Conservation (phyloP, 2,888 invertebrate species). For the Caenorhabditis angaria region DNA sequence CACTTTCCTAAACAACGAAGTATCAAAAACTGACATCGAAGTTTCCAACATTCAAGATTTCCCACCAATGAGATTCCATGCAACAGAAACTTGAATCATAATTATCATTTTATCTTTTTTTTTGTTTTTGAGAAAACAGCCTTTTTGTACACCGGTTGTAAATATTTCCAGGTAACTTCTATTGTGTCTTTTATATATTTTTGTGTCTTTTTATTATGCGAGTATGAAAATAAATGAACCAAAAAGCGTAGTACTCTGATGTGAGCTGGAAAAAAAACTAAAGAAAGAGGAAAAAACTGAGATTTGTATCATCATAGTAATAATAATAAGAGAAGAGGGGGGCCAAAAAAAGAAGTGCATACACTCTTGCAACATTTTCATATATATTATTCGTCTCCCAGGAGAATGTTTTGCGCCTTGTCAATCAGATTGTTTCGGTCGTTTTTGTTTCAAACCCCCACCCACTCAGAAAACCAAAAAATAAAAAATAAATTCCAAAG, state of each 20-base stretch:
- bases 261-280: too few relatives aligned
- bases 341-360: constrained; percentile 14
- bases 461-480: constrained; percentile 22
- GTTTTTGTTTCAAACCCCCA: constrained; percentile 37
- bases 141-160: background rate
- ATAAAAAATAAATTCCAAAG: too few relatives aligned
- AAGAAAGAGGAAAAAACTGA: constrained; percentile 1
- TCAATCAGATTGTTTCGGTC: constrained; percentile 48
- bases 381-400: constrained; percentile 35
- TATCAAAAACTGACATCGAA: background rate
- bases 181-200: background rate
- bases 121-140: background rate
- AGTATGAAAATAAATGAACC: background rate
- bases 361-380: constrained; percentile 44
- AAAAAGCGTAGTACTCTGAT: too few relatives aligned
- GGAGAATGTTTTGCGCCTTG: constrained; percentile 33
- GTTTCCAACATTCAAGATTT: background rate
- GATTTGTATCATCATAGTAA: constrained; percentile 47
- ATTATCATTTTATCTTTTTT: background rate
- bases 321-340: constrained; percentile 38
- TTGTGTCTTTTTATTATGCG: background rate
- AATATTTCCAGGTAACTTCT: background rate
- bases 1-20: background rate
- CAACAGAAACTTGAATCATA: background rate
- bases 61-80: background rate